Conservation (phyloP, 2,113 vertebrate genomes). For the Mus spicilegus region DNA sequence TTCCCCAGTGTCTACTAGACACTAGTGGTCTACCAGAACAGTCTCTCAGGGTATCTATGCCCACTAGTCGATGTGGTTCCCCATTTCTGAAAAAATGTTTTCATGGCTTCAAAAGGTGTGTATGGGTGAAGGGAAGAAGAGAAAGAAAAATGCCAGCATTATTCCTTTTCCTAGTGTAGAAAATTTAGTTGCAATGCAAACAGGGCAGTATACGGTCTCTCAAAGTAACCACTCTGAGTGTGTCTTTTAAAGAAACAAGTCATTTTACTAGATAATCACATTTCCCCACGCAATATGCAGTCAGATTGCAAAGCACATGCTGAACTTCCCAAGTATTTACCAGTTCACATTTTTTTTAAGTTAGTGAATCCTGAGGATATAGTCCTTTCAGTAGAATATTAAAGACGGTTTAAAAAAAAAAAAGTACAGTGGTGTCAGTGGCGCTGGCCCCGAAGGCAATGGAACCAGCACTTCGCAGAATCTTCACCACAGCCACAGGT, state of each 20-base stretch:
- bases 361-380: slow-evolving; percentile 14
- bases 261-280: slow-evolving; percentile 20
- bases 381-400: slow-evolving; percentile 5
- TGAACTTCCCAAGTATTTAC: slow-evolving; percentile 16
- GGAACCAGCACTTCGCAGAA: neutral
- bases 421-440: neutral
- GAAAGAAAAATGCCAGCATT: neutral
- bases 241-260: neutral
- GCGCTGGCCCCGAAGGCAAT: neutral
- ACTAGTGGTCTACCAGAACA: too few relatives aligned
- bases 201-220: neutral
- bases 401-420: neutral
- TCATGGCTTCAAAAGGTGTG: neutral
- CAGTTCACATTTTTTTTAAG: neutral
- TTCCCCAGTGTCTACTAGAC: neutral
- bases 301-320: slow-evolving; percentile 40
- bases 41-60: neutral
- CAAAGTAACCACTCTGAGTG: slow-evolving; percentile 16
- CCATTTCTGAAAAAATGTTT: slow-evolving; percentile 22
- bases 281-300: neutral
- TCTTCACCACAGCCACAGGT: neutral
- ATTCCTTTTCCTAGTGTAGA: neutral
- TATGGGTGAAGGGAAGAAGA: neutral
- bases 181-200: slow-evolving; percentile 10
- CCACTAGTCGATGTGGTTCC: neutral